A percentile compares a stretch with the other conserved stretches of the same genome.
phyloP scores from a whole-genome alignment of 1,140 invertebrate genomes.

The Onthophagus taurus region DNA sequence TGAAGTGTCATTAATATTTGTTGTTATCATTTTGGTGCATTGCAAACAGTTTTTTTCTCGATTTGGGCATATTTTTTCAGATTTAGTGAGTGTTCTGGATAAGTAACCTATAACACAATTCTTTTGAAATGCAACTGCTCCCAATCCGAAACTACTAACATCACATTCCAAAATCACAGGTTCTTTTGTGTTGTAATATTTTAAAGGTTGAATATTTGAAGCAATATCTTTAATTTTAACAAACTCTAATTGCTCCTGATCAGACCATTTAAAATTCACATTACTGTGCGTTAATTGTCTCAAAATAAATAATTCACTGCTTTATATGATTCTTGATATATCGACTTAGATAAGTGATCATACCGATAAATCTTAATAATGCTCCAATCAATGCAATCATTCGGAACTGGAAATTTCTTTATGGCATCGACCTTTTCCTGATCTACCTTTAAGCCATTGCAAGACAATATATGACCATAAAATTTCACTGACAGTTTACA shows the following conservation, averaged over 20 bases:
- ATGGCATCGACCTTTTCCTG: background rate
- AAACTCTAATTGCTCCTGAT: background rate
- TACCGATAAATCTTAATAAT: conserved; percentile 1
- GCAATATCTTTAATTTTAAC: background rate
- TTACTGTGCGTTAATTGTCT: background rate
- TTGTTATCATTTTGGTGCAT: conserved; percentile 13
- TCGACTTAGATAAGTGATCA: background rate
- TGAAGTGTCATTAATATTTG: conserved; percentile 17
- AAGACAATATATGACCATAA: background rate
- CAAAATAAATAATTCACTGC: background rate
- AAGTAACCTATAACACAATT: conserved; percentile 2
- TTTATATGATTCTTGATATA: conserved; percentile 1
- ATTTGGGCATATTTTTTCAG: background rate
- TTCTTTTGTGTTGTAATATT: no score
- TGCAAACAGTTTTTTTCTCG: conserved; percentile 1
- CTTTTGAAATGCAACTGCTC: conserved; percentile 17
- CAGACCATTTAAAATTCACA: background rate
- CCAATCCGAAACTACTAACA: conserved; percentile 26
- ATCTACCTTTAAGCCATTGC: background rate
- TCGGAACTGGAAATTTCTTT: background rate
- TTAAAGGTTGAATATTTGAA: no score
- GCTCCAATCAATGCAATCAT: background rate
- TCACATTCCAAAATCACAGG: background rate
- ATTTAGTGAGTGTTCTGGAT: conserved; percentile 1
- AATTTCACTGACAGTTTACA: background rate